These are phyloP conservation scores for Agonopterix heracliana DNA, from an alignment of 2,888 invertebrate genomes.

Conservation along the genomic window DNA sequence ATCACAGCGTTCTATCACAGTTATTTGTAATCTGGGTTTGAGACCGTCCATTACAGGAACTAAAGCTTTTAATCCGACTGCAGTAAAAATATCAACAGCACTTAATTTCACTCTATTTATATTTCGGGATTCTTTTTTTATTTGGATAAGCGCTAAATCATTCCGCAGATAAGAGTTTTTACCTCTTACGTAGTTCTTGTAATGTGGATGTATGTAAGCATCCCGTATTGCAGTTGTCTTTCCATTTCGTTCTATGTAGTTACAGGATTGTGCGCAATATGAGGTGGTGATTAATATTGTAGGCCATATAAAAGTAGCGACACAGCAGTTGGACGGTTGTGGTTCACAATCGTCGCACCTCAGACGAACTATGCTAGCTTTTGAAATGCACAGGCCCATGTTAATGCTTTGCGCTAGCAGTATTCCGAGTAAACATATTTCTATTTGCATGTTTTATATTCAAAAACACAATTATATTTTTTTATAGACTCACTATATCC, in stretches of 20 bases:
- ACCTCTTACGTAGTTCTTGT: constrained; percentile 13
- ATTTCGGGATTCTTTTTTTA: constrained; percentile 1
- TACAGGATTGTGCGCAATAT: constrained; percentile 40
- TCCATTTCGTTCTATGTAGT: constrained; percentile 17
- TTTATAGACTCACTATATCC: too few species aligned
- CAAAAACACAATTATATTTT: background rate
- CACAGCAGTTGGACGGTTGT: constrained; percentile 27
- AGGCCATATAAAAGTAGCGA: constrained; percentile 36
- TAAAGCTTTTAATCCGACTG: constrained; percentile 29
- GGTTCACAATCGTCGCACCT: constrained; percentile 24
- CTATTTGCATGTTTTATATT: background rate
- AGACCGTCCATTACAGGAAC: constrained; percentile 25
- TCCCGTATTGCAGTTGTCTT: constrained; percentile 15
- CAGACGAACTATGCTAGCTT: constrained; percentile 29
- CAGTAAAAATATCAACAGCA: constrained; percentile 23
- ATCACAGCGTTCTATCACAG: constrained; percentile 32
- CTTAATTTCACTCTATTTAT: constrained; percentile 24
- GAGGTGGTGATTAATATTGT: constrained; percentile 38
- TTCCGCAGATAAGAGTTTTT: constrained; percentile 12
- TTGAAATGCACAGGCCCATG: constrained; percentile 17
- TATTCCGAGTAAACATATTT: constrained; percentile 9
- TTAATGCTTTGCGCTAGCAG: constrained; percentile 10
- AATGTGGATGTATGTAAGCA: constrained; percentile 18
- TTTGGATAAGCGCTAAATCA: constrained; percentile 22
- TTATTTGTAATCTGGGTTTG: constrained; percentile 20